Percentiles rank a stretch among this genome's conserved stretches.
These are phyloP conservation scores for Thamnaconus septentrionalis DNA, from an alignment of 2,113 vertebrate genomes.

Conservation along the genomic window DNA sequence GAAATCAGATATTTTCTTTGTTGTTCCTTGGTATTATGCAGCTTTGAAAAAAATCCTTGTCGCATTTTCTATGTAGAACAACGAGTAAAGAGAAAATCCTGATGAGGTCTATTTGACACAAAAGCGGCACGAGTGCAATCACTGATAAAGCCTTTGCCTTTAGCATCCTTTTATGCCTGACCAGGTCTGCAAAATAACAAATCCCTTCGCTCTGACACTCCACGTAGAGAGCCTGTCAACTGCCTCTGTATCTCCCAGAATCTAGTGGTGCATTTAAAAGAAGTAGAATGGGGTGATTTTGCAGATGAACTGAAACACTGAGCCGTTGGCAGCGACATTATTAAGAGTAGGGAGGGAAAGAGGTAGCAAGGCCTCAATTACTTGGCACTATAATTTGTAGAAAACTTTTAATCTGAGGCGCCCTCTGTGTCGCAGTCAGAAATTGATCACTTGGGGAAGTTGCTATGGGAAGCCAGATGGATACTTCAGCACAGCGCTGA, in stretches of 20 bases:
- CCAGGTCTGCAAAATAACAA: constrained; percentile 46
- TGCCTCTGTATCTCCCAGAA: neutral
- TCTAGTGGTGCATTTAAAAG: constrained; percentile 16
- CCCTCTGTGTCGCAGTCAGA: constrained; percentile 22
- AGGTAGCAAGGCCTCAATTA: neutral
- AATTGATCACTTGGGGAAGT: constrained; percentile 36
- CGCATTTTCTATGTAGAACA: no score
- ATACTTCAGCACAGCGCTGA: constrained; percentile 5
- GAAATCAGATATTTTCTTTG: no score
- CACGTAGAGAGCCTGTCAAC: constrained; percentile 23
- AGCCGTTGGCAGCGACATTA: constrained; percentile 6
- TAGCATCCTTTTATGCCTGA: constrained; percentile 36
- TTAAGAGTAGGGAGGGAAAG: constrained; percentile 5
- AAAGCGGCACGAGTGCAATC: constrained; percentile 24
- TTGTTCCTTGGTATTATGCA: no score
- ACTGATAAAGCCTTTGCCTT: constrained; percentile 39
- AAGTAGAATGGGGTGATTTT: constrained; percentile 6
- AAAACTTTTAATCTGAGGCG: constrained; percentile 25
- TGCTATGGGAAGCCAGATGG: constrained; percentile 16
- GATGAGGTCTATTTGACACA: constrained; percentile 36
- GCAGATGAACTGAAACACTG: constrained; percentile 12
- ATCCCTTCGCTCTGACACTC: constrained; percentile 23
- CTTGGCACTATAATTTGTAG: neutral
- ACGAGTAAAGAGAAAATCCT: constrained; percentile 13
- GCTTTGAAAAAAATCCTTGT: no score